Base-by-base conservation (phyloP, 2,113 vertebrate genomes). In the Cololabis saira region DNA sequence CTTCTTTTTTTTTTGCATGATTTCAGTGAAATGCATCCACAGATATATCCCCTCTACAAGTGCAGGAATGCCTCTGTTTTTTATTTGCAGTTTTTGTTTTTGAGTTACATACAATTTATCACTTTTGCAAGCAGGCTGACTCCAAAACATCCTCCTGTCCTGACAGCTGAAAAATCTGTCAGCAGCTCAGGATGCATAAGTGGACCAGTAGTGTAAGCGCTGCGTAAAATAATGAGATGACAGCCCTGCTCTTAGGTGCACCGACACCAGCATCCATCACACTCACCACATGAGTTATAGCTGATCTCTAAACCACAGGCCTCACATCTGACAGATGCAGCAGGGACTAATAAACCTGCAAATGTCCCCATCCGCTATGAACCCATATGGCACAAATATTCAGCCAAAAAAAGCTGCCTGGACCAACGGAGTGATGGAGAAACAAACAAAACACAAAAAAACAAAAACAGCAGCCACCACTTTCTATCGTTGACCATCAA, bases 211-310 rank as follows among this genome's bases (percentile, higher is more conserved):
- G 44, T 37, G 33, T 3, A 27, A 27, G 33, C 33, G 33, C 54
- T 22, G 2, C 62, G 37, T 71, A 64, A 57, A 64, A 84, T 66
- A 56, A 71, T 52, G 67, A 61, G 42, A 51, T 44, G 67, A 54
- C 27, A 47, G 69, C 15, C 50, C 13, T 53, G 24, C 75, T 68
- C 40, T 65, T 58, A 50, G 62, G 55, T 70, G 51, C 58, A 30
- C 4, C 21, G 67, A 67, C 74, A 73, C 16, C 67, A 68, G 61
- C 76, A 71, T 74, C 55, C 70, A 67, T 77, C 81, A 78, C 42
- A 67, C 65, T 80, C 61, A 27, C 6, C 33, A 37, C 57, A 16
- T 42, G 55, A 47, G 24, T 24, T 40, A 47, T 15, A 44, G 44
- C 44, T 40, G 61, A 61, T 44, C 61, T 63, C 62, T 63, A 6